phyloP scores from a whole-genome alignment of 2,797 vertebrate species.

The Enteromius fasciolatus region DNA sequence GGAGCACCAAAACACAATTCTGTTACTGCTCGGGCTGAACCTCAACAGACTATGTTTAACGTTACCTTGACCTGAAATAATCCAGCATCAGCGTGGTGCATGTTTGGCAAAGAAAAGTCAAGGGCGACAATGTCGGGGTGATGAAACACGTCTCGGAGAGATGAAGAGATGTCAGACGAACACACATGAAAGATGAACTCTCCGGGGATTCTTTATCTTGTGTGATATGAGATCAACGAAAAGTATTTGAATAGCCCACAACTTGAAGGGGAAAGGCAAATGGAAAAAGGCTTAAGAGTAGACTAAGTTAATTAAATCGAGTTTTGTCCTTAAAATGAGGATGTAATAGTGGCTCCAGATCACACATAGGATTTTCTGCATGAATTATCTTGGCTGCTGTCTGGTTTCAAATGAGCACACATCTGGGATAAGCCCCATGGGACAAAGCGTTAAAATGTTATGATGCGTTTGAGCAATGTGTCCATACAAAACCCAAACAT shows the following conservation, averaged over 20 bases:
- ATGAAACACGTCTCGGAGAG: not conserved
- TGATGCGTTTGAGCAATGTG: not conserved
- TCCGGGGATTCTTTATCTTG: not conserved
- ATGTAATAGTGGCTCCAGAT: not conserved
- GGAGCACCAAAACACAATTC: not conserved
- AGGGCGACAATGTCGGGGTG: not conserved
- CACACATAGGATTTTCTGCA: slow-evolving; percentile 8
- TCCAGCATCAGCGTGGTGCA: too few species aligned
- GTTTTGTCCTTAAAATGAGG: not conserved
- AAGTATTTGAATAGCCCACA: not conserved
- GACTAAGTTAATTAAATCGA: not conserved
- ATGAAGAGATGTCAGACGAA: not conserved
- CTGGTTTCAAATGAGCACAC: slow-evolving; percentile 26
- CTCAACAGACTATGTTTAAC: too few species aligned
- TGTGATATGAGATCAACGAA: not conserved
- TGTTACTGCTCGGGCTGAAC: not conserved
- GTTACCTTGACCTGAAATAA: not conserved
- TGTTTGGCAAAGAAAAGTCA: not conserved
- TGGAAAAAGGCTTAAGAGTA: not conserved
- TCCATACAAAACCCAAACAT: not conserved
- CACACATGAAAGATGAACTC: not conserved
- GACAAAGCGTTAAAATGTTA: not conserved
- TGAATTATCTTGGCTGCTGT: slow-evolving; percentile 8
- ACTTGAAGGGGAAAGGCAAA: not conserved
- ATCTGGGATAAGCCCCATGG: slow-evolving; percentile 35